A percentile compares a stretch with the other conserved stretches of the same genome.
Conservation (phyloP, 1,140 invertebrate species). For the Cherax destructor region DNA sequence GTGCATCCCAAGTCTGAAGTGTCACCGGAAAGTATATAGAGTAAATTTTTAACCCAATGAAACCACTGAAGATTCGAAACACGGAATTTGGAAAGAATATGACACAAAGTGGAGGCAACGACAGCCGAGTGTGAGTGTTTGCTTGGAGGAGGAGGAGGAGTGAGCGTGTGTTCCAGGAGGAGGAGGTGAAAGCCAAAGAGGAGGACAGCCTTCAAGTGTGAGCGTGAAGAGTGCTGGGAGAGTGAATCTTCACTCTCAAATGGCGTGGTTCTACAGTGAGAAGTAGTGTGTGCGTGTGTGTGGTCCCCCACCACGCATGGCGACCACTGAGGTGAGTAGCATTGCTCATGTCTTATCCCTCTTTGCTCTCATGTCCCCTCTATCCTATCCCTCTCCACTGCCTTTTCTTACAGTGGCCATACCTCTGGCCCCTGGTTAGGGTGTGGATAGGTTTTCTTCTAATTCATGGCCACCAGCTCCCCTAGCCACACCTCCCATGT, state of each 20-base stretch:
- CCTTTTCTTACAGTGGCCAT: no score
- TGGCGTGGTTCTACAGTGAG: no score
- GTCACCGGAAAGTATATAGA: neutral
- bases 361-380: neutral
- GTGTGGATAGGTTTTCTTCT: no score
- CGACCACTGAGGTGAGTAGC: neutral
- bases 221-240: no score
- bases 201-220: no score
- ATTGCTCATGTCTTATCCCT: neutral
- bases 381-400: neutral
- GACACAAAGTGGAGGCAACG: neutral
- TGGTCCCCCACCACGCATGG: neutral
- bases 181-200: neutral
- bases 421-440: no score
- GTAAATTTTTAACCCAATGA: neutral
- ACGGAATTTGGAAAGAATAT: no score
- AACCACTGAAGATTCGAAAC: neutral
- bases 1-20: no score
- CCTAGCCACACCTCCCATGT: no score
- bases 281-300: neutral
- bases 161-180: no score
- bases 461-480: no score
- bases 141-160: neutral
- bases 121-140: neutral
- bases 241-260: no score